phyloP scores from a whole-genome alignment of 2,888 invertebrate genomes.

The Xestoiulus laeticollis region DNA sequence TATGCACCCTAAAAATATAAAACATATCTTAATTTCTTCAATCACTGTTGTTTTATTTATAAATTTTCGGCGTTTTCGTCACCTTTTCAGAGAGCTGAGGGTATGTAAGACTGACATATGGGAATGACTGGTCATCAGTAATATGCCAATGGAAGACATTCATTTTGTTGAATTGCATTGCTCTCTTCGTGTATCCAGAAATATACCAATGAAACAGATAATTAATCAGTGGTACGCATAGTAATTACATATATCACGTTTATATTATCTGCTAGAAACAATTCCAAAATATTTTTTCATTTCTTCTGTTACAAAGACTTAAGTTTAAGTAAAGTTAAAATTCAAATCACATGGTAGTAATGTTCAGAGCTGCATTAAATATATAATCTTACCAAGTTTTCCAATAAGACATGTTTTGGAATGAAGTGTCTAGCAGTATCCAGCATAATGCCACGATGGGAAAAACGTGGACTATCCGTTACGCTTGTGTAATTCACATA shows the following conservation, averaged over 20 bases:
- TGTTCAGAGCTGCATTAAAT: too few species aligned
- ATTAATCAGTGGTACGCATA: too few species aligned
- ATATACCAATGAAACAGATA: not conserved
- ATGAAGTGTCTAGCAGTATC: constrained; percentile 92
- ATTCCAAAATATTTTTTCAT: too few species aligned
- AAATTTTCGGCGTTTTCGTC: not conserved
- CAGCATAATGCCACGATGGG: constrained; percentile 85
- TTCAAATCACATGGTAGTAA: too few species aligned
- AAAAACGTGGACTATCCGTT: constrained; percentile 82
- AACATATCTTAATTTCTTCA: not conserved
- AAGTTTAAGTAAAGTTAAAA: too few species aligned
- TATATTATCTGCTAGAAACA: too few species aligned
- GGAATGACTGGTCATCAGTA: constrained; percentile 67
- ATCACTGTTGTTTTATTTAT: not conserved
- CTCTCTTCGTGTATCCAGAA: constrained; percentile 60
- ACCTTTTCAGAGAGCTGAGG: constrained; percentile 50
- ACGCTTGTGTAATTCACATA: constrained; percentile 75
- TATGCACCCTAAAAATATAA: constrained; percentile 72
- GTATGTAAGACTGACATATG: constrained; percentile 63
- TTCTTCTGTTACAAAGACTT: too few species aligned
- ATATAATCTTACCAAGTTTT: constrained; percentile 69
- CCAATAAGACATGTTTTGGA: constrained; percentile 68
- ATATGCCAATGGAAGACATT: constrained; percentile 68
- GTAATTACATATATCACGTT: too few species aligned
- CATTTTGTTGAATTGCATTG: constrained; percentile 66